Percentiles rank a stretch among this genome's conserved stretches.
Evolutionary conservation across 2,888 invertebrate species (phyloP).

Genomic region (Cantharis rufa): DNA sequence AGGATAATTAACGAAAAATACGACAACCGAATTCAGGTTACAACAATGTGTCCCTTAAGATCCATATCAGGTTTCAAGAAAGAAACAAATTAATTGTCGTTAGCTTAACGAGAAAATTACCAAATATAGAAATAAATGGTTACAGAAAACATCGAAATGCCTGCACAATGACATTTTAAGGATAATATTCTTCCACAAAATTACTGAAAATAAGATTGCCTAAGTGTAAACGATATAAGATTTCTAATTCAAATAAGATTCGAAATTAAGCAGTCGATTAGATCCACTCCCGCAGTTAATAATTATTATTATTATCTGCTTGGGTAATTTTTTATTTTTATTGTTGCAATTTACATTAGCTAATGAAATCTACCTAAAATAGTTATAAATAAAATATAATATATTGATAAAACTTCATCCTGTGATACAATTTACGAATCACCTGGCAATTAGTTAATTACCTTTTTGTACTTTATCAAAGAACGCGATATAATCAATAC

Average conservation of each 20-base stretch:
- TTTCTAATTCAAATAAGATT: background rate
- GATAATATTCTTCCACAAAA: background rate
- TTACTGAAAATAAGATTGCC: background rate
- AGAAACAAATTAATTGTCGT: background rate
- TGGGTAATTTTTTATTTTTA: background rate
- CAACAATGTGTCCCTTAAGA: background rate
- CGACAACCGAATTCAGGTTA: background rate
- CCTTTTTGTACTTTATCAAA: constrained; percentile 1
- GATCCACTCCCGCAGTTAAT: background rate
- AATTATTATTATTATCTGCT: background rate
- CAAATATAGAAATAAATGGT: background rate
- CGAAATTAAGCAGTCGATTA: background rate
- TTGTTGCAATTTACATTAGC: background rate
- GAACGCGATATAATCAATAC: background rate
- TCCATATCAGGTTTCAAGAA: background rate
- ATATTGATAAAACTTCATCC: background rate
- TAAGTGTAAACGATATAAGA: background rate
- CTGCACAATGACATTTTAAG: background rate
- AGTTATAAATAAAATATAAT: background rate
- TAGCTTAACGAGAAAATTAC: background rate
- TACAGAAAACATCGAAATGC: background rate
- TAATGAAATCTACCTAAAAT: background rate
- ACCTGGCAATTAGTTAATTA: background rate
- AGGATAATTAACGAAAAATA: background rate
- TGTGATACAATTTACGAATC: background rate